Evolutionary conservation across 2,888 invertebrate species (phyloP).

Genomic region (Reticulitermes lucifugus): DNA sequence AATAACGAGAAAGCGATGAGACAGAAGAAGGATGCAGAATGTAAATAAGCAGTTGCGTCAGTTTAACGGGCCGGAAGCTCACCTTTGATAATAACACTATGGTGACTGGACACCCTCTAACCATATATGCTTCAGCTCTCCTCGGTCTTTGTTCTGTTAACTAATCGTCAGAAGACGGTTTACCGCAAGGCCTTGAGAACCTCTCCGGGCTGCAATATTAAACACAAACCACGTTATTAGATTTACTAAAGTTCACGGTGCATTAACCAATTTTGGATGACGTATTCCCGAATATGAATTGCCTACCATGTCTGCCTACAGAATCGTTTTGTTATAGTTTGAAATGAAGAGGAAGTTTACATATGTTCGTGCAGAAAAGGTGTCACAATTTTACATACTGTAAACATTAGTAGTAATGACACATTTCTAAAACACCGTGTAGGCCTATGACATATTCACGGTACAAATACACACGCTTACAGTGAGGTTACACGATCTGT

Average conservation of each 20-base stretch:
- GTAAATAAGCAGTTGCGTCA: neutral
- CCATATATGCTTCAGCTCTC: constrained; percentile 13
- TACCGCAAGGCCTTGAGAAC: constrained; percentile 38
- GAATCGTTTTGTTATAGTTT: constrained; percentile 4
- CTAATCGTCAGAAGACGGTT: constrained; percentile 41
- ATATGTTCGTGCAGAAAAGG: neutral
- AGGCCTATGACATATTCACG: too few species aligned
- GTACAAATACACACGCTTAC: too few species aligned
- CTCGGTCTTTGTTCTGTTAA: constrained; percentile 27
- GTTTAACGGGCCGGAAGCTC: neutral
- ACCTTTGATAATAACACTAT: constrained; percentile 35
- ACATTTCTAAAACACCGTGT: neutral
- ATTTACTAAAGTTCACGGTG: constrained; percentile 38
- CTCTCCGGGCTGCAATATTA: constrained; percentile 38
- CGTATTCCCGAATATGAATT: constrained; percentile 32
- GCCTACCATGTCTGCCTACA: neutral
- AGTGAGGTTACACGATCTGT: too few species aligned
- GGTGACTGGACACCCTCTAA: neutral
- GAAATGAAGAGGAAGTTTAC: neutral
- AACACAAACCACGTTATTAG: constrained; percentile 43
- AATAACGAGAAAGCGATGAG: neutral
- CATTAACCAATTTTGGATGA: constrained; percentile 41
- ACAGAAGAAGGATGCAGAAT: neutral
- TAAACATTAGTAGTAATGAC: neutral
- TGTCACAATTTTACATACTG: neutral